A percentile compares a stretch with the other conserved stretches of the same genome.
Conservation (phyloP, 2,797 vertebrate species). For the Cichlasoma orientale region DNA sequence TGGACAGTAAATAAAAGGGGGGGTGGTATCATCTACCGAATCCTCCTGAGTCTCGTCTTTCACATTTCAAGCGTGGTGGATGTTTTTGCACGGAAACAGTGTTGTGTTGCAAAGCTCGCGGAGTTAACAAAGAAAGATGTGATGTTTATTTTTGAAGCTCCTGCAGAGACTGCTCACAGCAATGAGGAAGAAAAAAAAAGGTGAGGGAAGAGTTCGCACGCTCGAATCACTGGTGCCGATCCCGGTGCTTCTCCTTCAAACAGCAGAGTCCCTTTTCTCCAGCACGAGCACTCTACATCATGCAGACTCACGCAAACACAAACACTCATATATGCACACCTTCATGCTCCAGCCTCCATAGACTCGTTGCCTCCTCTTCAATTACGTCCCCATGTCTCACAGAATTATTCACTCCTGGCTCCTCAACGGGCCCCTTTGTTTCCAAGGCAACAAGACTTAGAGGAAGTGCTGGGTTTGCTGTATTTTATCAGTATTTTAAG, state of each 20-base stretch:
- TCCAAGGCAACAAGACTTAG: conserved; percentile 75
- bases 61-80: conserved; percentile 5
- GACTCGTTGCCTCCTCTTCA: conserved; percentile 41
- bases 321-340: conserved; percentile 10
- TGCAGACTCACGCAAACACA: conserved; percentile 3
- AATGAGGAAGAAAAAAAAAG: conserved; percentile 12
- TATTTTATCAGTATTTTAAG: conserved; percentile 48
- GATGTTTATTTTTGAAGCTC: conserved; percentile 45
- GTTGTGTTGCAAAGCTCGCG: conserved; percentile 19
- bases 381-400: conserved; percentile 51
- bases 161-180: conserved; percentile 25
- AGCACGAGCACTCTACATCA: conserved; percentile 6
- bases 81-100: background rate
- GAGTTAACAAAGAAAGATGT: conserved; percentile 41
- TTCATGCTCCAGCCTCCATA: conserved; percentile 34
- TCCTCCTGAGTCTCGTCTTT: conserved; percentile 29
- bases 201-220: conserved; percentile 1
- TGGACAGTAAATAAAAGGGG: conserved; percentile 67
- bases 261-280: conserved; percentile 11
- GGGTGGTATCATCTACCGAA: conserved; percentile 41
- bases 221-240: conserved; percentile 22
- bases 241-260: conserved; percentile 43
- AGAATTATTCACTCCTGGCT: conserved; percentile 63
- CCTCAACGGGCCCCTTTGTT: conserved; percentile 69
- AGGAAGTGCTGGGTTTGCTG: conserved; percentile 48